Percentiles rank a stretch among this genome's conserved stretches.
Evolutionary conservation across 1,140 invertebrate species (phyloP).

Genomic region (Stegodyphus mimosarum): DNA sequence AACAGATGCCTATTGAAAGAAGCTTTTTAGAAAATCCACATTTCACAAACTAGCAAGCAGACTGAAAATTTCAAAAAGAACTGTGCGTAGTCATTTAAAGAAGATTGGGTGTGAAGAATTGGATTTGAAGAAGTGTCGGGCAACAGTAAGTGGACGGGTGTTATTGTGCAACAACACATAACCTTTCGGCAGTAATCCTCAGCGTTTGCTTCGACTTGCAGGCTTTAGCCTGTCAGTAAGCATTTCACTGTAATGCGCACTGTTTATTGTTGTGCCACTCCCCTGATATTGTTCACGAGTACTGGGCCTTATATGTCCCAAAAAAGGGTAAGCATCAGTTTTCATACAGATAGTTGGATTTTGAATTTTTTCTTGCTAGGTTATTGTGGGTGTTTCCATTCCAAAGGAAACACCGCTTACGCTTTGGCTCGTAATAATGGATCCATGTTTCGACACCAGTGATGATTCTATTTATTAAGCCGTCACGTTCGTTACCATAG

Average conservation of each 20-base stretch:
- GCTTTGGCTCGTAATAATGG: neutral
- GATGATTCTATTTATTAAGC: neutral
- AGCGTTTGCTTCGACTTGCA: neutral
- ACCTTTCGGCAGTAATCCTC: neutral
- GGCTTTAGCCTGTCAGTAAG: no score
- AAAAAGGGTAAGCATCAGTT: neutral
- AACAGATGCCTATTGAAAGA: no score
- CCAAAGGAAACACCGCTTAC: no score
- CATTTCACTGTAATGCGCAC: neutral
- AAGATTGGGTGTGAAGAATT: no score
- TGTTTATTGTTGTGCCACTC: neutral
- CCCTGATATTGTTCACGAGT: neutral
- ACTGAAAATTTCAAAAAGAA: no score
- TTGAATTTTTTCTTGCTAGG: neutral
- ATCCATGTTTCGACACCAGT: neutral
- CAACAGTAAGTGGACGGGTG: neutral
- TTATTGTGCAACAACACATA: neutral
- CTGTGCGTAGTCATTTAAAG: no score
- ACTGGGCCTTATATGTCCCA: neutral
- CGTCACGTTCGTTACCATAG: neutral
- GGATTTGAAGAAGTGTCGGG: no score
- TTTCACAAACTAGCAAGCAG: no score
- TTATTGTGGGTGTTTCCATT: neutral
- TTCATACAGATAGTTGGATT: neutral
- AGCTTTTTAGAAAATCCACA: no score